Evolutionary conservation across 2,888 invertebrate species (phyloP).

Genomic region (Lagria hirta): DNA sequence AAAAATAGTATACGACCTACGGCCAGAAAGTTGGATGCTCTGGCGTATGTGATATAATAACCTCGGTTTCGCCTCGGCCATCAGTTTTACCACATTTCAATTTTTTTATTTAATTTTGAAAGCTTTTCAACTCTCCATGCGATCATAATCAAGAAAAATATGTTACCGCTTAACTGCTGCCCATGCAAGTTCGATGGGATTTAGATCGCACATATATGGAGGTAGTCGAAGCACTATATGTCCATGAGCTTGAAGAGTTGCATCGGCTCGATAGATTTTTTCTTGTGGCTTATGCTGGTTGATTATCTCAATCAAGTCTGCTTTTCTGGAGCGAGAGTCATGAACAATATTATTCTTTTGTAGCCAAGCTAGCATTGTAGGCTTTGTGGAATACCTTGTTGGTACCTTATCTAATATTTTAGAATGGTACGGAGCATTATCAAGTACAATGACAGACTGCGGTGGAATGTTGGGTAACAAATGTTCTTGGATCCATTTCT

Average conservation of each 20-base stretch:
- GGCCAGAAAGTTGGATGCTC: too few species aligned
- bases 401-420: conserved; percentile 8
- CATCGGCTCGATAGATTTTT: conserved; percentile 8
- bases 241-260: conserved; percentile 6
- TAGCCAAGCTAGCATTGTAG: conserved; percentile 6
- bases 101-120: too few species aligned
- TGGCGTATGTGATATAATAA: too few species aligned
- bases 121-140: too few species aligned
- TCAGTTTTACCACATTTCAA: too few species aligned
- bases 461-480: conserved; percentile 4
- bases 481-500: conserved; percentile 1
- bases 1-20: too few species aligned
- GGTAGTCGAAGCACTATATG: conserved; percentile 7
- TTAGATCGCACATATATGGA: conserved; percentile 15
- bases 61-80: too few species aligned
- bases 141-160: too few species aligned
- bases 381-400: conserved; percentile 13
- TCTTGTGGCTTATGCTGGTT: conserved; percentile 9
- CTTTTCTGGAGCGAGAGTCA: conserved; percentile 1
- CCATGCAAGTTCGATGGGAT: too few species aligned
- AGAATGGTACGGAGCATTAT: conserved; percentile 4
- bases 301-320: conserved; percentile 4
- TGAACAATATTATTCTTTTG: too few species aligned
- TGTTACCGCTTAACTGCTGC: too few species aligned
- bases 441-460: background rate